phyloP scores from a whole-genome alignment of 2,797 vertebrate species.

The Sylvia borin region DNA sequence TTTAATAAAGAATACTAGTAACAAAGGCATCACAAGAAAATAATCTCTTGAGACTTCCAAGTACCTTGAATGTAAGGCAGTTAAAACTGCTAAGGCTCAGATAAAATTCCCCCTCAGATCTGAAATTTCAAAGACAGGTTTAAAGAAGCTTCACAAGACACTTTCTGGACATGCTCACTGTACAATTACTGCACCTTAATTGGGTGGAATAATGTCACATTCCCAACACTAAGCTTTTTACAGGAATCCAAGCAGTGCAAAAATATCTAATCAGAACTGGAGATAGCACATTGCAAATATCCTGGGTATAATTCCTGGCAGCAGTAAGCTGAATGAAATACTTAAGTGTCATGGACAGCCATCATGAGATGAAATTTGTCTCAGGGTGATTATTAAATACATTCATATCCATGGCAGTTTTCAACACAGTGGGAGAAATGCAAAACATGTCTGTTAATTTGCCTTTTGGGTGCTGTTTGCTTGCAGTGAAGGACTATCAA shows the following conservation, averaged over 20 bases:
- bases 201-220: background rate
- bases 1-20: background rate
- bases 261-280: background rate
- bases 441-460: background rate
- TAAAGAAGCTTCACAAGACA: background rate
- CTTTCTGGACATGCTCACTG: background rate
- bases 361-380: background rate
- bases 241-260: background rate
- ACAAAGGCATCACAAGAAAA: background rate
- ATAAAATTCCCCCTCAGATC: background rate
- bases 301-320: background rate
- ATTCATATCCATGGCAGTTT: background rate
- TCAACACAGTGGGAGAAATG: slow-evolving; percentile 24
- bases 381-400: background rate
- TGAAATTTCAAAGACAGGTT: background rate
- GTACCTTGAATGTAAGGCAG: background rate
- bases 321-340: background rate
- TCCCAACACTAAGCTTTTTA: background rate
- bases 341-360: background rate
- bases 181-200: background rate
- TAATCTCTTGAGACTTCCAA: background rate
- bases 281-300: background rate
- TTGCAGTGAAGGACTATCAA: background rate
- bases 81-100: background rate
- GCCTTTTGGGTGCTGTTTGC: background rate